Base-by-base conservation (phyloP, 2,113 vertebrate species). In the Brachirus orientalis region DNA sequence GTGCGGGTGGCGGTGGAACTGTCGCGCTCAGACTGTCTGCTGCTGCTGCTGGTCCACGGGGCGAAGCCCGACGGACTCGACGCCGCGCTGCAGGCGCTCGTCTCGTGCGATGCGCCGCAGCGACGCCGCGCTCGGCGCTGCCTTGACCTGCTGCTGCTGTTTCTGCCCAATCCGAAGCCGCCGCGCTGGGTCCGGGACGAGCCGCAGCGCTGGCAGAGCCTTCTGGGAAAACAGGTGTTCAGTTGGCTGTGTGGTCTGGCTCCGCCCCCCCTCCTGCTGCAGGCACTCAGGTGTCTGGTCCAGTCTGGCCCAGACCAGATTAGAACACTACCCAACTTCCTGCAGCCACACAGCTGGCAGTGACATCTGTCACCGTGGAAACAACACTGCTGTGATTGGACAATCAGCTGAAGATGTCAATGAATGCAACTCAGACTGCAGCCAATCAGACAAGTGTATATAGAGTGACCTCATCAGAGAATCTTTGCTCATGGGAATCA, bases 1-100 rank as follows among this genome's bases (percentile, higher is more conserved):
- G 68, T 97, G 87, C 95, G 96, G 6, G 56, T 94, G 63, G 95
- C 97, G 35, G 96, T 96, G 9, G 95, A 97, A 55, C 91, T 97
- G 86, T 92, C 80, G 4, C 92, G 94, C 0, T 89, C 95, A 0
- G 95, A 96, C 83, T 98, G 95, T 61, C 71, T 97, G 85, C 82
- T 95, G 3, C 81, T 97, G 87, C 84, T 98, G 79, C 92, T 99
- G 0, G 94, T 87, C 9, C 93, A 95, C 1, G 94, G 96, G 0
- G 95, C 96, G 0, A 91, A 77, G 0, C 94, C 95, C 0, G 87
- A 91, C 0, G 93, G 94, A 0, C 74, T 98, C 0, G 95, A 99
- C 66, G 84, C 85, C 2, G 88, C 97, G 44, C 92, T 99, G 57
- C 89, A 88, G 53, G 92, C 91, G 50, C 88, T 98, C 0, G 0